Conservation (phyloP, 2,797 vertebrate genomes). For the Aldrovandia affinis region DNA sequence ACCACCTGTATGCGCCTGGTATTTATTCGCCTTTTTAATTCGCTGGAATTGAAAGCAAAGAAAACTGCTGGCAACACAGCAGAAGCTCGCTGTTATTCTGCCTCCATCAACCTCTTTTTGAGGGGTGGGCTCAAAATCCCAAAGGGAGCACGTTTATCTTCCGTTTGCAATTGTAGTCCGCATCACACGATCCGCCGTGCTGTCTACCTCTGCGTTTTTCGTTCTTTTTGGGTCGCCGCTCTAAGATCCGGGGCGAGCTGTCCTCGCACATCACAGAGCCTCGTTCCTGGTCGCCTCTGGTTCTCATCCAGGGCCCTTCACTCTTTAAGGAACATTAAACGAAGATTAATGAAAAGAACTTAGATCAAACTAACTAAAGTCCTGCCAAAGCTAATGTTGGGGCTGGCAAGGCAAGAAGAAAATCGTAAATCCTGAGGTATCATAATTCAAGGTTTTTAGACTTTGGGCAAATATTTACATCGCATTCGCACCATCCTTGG, state of each 20-base stretch:
- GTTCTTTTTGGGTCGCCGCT: background rate
- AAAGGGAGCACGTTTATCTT: slow-evolving; percentile 16
- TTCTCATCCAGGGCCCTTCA: background rate
- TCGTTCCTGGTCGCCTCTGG: slow-evolving; percentile 10
- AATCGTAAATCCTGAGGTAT: slow-evolving; percentile 20
- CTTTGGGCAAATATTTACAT: slow-evolving; percentile 38
- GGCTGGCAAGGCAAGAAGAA: slow-evolving; percentile 24
- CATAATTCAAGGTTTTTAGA: slow-evolving; percentile 30
- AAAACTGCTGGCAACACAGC: background rate
- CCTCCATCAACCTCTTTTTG: slow-evolving; percentile 10
- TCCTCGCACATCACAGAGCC: slow-evolving; percentile 3
- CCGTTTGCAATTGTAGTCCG: slow-evolving; percentile 21
- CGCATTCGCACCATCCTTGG: slow-evolving; percentile 28
- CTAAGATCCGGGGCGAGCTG: background rate
- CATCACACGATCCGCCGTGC: slow-evolving; percentile 21
- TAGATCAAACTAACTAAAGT: slow-evolving; percentile 15
- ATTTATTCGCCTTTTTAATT: background rate
- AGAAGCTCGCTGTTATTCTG: slow-evolving; percentile 2
- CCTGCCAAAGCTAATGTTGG: slow-evolving; percentile 36
- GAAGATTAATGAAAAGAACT: slow-evolving; percentile 33
- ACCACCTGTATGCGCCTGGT: background rate
- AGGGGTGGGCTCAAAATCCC: slow-evolving; percentile 10
- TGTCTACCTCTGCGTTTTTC: background rate
- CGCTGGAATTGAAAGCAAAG: slow-evolving; percentile 8
- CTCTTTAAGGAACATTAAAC: slow-evolving; percentile 34